Conservation (phyloP, 2,888 invertebrate genomes). For the Magallana nippona region DNA sequence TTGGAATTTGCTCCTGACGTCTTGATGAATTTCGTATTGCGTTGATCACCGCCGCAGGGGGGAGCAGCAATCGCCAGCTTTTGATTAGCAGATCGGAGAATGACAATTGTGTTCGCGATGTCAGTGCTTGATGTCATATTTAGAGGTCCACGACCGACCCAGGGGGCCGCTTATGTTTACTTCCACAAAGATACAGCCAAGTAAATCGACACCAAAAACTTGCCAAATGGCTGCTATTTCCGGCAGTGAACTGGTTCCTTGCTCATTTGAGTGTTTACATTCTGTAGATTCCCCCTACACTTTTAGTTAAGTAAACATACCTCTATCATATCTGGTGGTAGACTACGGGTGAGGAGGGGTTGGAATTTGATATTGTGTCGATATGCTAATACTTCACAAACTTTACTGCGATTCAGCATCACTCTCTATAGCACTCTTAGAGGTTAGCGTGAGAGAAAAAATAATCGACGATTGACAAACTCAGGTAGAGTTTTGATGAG, state of each 20-base stretch:
- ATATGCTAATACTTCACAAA: neutral
- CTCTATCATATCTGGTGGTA: too few species aligned
- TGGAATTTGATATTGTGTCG: neutral
- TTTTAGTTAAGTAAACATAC: too few species aligned
- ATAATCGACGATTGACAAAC: too few species aligned
- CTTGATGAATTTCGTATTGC: neutral
- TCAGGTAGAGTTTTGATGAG: too few species aligned
- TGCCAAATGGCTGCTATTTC: neutral
- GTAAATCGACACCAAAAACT: neutral
- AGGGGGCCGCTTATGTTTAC: too few species aligned
- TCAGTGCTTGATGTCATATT: too few species aligned
- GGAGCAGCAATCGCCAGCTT: neutral
- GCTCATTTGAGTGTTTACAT: neutral
- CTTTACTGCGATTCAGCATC: too few species aligned
- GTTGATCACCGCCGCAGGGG: neutral
- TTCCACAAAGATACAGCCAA: neutral
- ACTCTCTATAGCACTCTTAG: too few species aligned
- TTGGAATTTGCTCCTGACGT: slow-evolving; percentile 17
- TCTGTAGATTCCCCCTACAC: too few species aligned
- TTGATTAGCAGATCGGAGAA: slow-evolving; percentile 5
- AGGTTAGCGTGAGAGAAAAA: too few species aligned
- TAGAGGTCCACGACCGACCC: too few species aligned
- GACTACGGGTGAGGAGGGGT: neutral
- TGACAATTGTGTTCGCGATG: neutral
- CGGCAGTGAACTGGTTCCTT: neutral